phyloP scores from a whole-genome alignment of 1,140 invertebrate genomes.

The Mercenaria mercenaria region DNA sequence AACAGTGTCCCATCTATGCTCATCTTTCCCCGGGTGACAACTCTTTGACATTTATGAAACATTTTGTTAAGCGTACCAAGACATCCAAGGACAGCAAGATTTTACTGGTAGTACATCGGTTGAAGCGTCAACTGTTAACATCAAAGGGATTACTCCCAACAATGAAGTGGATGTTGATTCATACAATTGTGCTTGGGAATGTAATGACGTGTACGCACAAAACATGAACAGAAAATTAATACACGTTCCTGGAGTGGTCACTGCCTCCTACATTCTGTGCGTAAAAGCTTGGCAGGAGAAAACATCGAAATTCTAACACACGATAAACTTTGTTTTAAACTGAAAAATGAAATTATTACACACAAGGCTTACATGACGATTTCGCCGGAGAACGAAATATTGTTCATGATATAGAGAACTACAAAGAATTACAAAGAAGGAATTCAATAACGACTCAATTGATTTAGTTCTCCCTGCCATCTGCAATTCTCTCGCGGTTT shows the following conservation, averaged over 20 bases:
- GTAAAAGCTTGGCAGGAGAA: background rate
- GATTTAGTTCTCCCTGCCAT: background rate
- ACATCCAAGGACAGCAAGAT: constrained; percentile 40
- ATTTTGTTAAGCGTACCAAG: constrained; percentile 79
- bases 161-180: background rate
- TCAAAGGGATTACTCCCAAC: background rate
- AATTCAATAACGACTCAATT: background rate
- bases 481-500: background rate
- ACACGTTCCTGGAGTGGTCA: background rate
- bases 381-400: background rate
- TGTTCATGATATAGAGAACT: constrained; percentile 11
- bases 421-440: background rate
- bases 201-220: background rate
- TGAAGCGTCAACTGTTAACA: background rate
- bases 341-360: background rate
- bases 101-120: constrained; percentile 28
- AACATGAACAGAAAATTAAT: background rate
- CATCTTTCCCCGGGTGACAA: constrained; percentile 79
- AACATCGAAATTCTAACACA: background rate
- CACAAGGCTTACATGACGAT: background rate
- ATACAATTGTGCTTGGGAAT: background rate
- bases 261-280: background rate
- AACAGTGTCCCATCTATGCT: constrained; percentile 78
- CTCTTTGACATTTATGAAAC: constrained; percentile 86
- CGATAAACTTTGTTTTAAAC: background rate